A percentile compares a stretch with the other conserved stretches of the same genome.
phyloP scores from a whole-genome alignment of 2,888 invertebrate species.

The Phaedon cochleariae region DNA sequence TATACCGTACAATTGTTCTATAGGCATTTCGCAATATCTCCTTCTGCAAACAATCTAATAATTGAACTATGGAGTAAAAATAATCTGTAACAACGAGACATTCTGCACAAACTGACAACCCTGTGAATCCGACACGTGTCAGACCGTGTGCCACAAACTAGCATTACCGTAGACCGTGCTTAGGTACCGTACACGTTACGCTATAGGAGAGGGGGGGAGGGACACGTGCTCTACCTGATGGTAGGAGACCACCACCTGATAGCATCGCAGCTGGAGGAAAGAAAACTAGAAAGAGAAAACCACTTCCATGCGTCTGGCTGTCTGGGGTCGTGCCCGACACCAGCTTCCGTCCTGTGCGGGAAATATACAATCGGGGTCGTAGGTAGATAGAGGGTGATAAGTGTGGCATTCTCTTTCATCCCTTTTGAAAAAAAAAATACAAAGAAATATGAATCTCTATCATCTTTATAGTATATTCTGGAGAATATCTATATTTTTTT shows the following conservation, averaged over 20 bases:
- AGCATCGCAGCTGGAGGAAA: slow-evolving; percentile 47
- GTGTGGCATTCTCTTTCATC: too few species aligned
- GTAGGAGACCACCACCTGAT: slow-evolving; percentile 49
- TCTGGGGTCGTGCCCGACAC: too few species aligned
- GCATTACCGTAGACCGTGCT: too few species aligned
- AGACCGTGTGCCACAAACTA: slow-evolving; percentile 44
- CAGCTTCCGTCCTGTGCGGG: slow-evolving; percentile 37
- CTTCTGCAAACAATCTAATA: too few species aligned
- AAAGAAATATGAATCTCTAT: too few species aligned
- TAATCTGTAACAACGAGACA: not conserved
- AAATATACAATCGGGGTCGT: not conserved
- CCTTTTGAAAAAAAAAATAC: too few species aligned
- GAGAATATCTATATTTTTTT: too few species aligned
- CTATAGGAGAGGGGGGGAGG: slow-evolving; percentile 33
- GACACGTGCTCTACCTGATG: slow-evolving; percentile 51
- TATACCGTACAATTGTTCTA: too few species aligned
- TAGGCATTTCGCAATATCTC: too few species aligned
- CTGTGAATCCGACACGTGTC: slow-evolving; percentile 44
- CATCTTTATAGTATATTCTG: too few species aligned
- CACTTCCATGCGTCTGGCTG: slow-evolving; percentile 38
- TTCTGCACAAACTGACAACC: not conserved
- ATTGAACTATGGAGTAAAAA: not conserved
- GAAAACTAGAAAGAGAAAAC: too few species aligned
- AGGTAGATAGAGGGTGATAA: not conserved
- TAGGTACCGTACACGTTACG: slow-evolving; percentile 3